Evolutionary conservation across 1,140 invertebrate genomes (phyloP).

Genomic region (Polypedilum pembai): DNA sequence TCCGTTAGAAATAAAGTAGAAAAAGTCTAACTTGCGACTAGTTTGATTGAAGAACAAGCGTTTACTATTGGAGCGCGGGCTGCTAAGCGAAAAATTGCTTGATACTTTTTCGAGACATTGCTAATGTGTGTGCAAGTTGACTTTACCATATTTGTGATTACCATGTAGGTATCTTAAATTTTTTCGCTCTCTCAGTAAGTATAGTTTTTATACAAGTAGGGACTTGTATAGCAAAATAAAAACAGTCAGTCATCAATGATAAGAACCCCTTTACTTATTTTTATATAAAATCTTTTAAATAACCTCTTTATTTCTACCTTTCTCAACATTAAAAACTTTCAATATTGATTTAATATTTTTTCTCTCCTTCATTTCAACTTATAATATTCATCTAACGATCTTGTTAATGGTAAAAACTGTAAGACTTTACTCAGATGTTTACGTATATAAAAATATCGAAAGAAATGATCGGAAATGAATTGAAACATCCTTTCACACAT

Average conservation of each 20-base stretch:
- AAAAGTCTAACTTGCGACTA: neutral
- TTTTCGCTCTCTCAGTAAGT: neutral
- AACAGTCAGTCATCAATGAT: slow-evolving; percentile 6
- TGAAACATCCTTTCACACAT: slow-evolving; percentile 11
- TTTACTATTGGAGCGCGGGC: slow-evolving; percentile 22
- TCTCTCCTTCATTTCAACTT: too few species aligned
- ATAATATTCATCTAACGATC: neutral
- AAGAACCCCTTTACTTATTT: neutral
- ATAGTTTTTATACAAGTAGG: neutral
- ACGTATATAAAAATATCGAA: neutral
- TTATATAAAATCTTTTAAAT: neutral
- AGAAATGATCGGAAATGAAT: neutral
- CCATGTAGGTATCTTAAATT: slow-evolving; percentile 1
- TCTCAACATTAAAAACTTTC: neutral
- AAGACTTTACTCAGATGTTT: neutral
- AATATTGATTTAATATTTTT: neutral
- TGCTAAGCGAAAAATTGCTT: neutral
- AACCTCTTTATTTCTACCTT: neutral
- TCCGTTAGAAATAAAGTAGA: neutral
- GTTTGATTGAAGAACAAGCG: slow-evolving; percentile 16
- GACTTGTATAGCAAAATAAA: neutral
- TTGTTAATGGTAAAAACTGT: neutral
- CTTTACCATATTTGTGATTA: slow-evolving; percentile 17
- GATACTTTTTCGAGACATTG: neutral
- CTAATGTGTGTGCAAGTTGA: slow-evolving; percentile 20